Evolutionary conservation across 2,888 invertebrate genomes (phyloP).

Genomic region (Nymphalis urticae): DNA sequence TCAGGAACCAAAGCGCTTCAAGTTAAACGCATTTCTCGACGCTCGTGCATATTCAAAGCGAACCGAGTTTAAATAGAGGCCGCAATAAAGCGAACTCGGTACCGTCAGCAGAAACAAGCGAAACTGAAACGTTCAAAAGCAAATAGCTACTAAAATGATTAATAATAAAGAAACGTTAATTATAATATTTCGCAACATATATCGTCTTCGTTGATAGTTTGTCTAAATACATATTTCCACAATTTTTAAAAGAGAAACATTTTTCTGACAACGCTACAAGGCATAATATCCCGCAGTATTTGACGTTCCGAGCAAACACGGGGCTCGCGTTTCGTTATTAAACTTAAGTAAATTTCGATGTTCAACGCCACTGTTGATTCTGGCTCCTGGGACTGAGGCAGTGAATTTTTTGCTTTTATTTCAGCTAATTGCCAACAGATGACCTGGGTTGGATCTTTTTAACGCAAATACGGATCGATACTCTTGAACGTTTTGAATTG

Average conservation of each 20-base stretch:
- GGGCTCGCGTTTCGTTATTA: slow-evolving; percentile 78
- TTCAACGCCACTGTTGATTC: slow-evolving; percentile 68
- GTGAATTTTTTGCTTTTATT: slow-evolving; percentile 31
- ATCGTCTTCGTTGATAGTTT: background rate
- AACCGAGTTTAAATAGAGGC: slow-evolving; percentile 56
- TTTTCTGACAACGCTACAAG: slow-evolving; percentile 41
- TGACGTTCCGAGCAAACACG: slow-evolving; percentile 74
- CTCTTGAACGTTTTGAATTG: background rate
- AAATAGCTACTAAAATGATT: background rate
- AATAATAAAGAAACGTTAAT: no score
- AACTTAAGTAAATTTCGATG: slow-evolving; percentile 82
- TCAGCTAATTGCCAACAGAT: slow-evolving; percentile 31
- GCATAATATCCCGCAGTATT: slow-evolving; percentile 60
- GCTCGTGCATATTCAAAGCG: slow-evolving; percentile 68
- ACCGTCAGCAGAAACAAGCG: slow-evolving; percentile 31
- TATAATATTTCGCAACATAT: no score
- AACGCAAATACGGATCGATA: slow-evolving; percentile 6
- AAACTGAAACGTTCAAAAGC: background rate
- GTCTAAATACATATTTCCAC: no score
- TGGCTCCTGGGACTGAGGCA: slow-evolving; percentile 32
- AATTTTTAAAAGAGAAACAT: background rate
- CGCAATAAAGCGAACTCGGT: slow-evolving; percentile 60
- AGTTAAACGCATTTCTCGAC: slow-evolving; percentile 51
- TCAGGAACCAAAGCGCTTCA: slow-evolving; percentile 51
- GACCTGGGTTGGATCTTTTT: slow-evolving; percentile 20